These are phyloP conservation scores for Perizoma affinitatum DNA, from an alignment of 2,888 invertebrate genomes.

Conservation along the genomic window DNA sequence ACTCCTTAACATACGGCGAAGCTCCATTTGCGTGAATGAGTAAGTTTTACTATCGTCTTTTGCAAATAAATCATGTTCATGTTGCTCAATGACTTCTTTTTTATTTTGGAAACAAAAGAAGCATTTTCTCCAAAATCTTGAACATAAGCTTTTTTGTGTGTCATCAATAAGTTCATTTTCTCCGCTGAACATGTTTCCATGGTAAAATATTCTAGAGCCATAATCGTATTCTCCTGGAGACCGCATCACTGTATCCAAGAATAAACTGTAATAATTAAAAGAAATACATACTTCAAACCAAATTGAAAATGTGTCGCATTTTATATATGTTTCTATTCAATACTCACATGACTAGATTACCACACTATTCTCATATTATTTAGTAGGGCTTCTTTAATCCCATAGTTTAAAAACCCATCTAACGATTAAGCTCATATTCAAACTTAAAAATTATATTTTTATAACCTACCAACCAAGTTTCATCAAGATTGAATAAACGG, in stretches of 20 bases:
- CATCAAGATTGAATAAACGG: too few species aligned
- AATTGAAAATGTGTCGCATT: too few species aligned
- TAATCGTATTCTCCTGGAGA: slow-evolving; percentile 60
- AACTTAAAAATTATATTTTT: too few species aligned
- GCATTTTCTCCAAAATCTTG: slow-evolving; percentile 29
- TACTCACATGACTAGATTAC: too few species aligned
- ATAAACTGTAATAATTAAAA: slow-evolving; percentile 57
- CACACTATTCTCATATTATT: too few species aligned
- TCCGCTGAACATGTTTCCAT: slow-evolving; percentile 44
- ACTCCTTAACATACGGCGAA: slow-evolving; percentile 48
- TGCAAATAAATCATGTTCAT: slow-evolving; percentile 9
- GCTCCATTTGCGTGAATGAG: slow-evolving; percentile 63
- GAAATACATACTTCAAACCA: too few species aligned
- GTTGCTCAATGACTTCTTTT: slow-evolving; percentile 11
- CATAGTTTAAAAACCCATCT: too few species aligned
- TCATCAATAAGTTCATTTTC: slow-evolving; percentile 4
- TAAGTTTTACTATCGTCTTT: slow-evolving; percentile 38
- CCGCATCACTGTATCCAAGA: slow-evolving; percentile 68
- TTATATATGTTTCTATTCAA: too few species aligned
- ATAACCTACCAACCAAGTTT: too few species aligned
- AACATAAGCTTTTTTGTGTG: slow-evolving; percentile 17
- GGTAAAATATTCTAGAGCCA: slow-evolving; percentile 43
- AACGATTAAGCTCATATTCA: too few species aligned
- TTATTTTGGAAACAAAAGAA: slow-evolving; percentile 39
- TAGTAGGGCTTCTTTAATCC: too few species aligned